Evolutionary conservation across 2,888 invertebrate species (phyloP), one percentile per base, ranked within the genome.

Genomic region (Conus canariensis): DNA sequence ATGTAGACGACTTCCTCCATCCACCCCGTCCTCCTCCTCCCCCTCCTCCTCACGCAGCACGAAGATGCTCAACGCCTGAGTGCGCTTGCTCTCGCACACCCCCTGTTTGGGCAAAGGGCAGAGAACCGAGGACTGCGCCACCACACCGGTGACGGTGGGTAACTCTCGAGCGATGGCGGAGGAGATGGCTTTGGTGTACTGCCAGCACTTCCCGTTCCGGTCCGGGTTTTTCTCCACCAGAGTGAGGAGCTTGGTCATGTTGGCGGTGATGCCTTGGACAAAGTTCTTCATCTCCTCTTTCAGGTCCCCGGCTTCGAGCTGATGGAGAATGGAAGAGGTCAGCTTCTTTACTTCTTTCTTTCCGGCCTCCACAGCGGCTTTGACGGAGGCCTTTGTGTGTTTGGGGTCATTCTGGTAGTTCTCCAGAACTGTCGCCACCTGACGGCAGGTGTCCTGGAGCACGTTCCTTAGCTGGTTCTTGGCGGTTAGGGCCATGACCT

Each of bases 101-200:
- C 70, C 25, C n/a, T 59, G 67, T 70, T 91, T 91, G 4, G 94
- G 94, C 12, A 94, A 90, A 0, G 94, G 94, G 83, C 94, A 94
- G 12, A 94, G 88, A 14, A 92, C 89, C 22, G 92, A 89, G 6
- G 91, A 89, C 16, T 92, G 90, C 8, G 91, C 90, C 8, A 94
- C 90, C 0, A 93, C 91, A 64, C 92, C 91, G 10, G 93, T 91
- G 0, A 93, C 92, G 30, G 92, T 94, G 14, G 94, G 94, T 0
- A 93, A 86, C 89, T 94, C 94, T 70, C 94, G 90, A 14, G 91
- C 86, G 30, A 94, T 93, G 7, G 94, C 93, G 0, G 94, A 94
- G 0, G 94, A 93, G 16, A 94, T 93, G 12, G 94, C 93, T 85
- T 94, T 94, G 30, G 94, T 92, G 89, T 90, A 93, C 60, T 93